phyloP scores from a whole-genome alignment of 2,113 vertebrate genomes.

The Hypomesus transpacificus region DNA sequence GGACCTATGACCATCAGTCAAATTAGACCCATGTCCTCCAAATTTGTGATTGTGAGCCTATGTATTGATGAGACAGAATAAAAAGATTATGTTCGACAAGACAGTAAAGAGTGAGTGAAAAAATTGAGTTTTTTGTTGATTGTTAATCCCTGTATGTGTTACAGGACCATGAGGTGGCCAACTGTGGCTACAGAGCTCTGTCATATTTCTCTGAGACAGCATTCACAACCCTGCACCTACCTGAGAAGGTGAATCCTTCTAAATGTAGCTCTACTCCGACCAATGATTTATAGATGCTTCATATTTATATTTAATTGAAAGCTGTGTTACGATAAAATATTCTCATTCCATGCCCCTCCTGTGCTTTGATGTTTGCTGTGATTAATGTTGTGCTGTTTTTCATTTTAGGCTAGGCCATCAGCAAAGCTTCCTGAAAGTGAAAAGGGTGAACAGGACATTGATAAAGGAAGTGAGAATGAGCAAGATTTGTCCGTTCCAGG shows the following conservation, averaged over 20 bases:
- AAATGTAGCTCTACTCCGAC: neutral
- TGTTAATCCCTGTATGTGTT: conserved; percentile 26
- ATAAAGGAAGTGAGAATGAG: conserved; percentile 65
- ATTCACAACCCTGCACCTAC: conserved; percentile 83
- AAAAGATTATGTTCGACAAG: neutral
- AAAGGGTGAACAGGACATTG: conserved; percentile 56
- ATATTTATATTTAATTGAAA: neutral
- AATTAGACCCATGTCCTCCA: too few species aligned
- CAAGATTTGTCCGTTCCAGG: conserved; percentile 81
- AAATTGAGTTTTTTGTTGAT: neutral
- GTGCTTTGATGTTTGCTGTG: too few species aligned
- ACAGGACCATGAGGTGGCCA: conserved; percentile 79
- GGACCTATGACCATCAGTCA: too few species aligned
- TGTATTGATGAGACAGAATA: too few species aligned
- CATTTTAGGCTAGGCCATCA: conserved; percentile 75
- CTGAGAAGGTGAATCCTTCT: conserved; percentile 75
- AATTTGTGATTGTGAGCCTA: too few species aligned
- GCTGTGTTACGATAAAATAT: too few species aligned
- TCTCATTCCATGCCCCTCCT: too few species aligned
- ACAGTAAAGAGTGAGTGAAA: neutral
- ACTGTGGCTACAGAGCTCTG: conserved; percentile 86
- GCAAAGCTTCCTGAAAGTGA: conserved; percentile 41
- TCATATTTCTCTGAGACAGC: conserved; percentile 76
- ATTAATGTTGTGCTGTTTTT: neutral
- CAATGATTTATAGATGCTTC: neutral